phyloP scores from a whole-genome alignment of 2,888 invertebrate species.

The Anagyrus pseudococci region DNA sequence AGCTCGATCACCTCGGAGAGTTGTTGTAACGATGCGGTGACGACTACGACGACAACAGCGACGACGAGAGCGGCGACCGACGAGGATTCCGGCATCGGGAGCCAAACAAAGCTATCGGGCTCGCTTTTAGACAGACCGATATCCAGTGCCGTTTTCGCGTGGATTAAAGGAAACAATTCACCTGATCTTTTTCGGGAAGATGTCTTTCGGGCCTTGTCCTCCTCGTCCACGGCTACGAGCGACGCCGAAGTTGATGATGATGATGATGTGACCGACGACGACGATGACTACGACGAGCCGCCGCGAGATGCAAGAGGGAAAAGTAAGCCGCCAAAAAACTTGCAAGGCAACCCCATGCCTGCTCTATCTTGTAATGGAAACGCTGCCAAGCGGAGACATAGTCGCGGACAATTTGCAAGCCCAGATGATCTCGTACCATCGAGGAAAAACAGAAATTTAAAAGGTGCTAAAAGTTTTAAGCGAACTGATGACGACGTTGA shows the following conservation, averaged over 20 bases:
- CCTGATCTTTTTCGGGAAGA: conserved; percentile 58
- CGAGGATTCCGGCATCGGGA: conserved; percentile 55
- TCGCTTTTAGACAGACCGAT: conserved; percentile 59
- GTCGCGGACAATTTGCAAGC: conserved; percentile 55
- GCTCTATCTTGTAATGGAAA: conserved; percentile 63
- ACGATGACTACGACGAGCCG: conserved; percentile 45
- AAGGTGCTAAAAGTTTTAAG: conserved; percentile 24
- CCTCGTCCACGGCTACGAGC: conserved; percentile 42
- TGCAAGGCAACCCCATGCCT: conserved; percentile 66
- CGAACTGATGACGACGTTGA: background rate
- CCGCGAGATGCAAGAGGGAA: conserved; percentile 27
- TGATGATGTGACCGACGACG: conserved; percentile 43
- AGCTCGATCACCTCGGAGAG: conserved; percentile 26
- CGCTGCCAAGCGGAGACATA: conserved; percentile 50
- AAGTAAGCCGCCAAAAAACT: conserved; percentile 64
- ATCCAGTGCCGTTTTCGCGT: conserved; percentile 68
- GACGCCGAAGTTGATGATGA: conserved; percentile 44
- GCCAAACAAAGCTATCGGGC: conserved; percentile 41
- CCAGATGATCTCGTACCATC: conserved; percentile 39
- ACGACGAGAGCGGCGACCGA: conserved; percentile 32
- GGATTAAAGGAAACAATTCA: conserved; percentile 63
- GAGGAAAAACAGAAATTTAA: conserved; percentile 38
- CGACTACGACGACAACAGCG: conserved; percentile 11
- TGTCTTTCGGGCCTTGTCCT: too few relatives aligned
- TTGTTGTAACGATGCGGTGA: conserved; percentile 22